Evolutionary conservation across 2,113 vertebrate genomes (phyloP).

Genomic region (human): DNA sequence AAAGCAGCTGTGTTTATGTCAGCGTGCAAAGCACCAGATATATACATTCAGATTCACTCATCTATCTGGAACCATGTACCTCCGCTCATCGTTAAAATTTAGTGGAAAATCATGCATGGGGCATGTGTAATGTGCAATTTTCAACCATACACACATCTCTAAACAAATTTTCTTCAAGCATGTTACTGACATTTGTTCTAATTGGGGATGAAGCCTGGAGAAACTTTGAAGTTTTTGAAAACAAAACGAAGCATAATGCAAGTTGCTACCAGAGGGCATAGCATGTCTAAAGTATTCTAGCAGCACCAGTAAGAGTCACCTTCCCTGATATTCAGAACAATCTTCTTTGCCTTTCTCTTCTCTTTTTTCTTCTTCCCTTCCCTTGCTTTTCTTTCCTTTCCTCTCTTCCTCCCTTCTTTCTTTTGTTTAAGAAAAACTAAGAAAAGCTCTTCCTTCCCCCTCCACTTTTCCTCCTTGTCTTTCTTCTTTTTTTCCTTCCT

Average conservation of each 20-base stretch:
- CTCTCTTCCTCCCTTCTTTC: not conserved
- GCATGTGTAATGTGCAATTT: constrained; percentile 78
- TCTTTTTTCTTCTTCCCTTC: not conserved
- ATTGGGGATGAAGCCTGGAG: constrained; percentile 77
- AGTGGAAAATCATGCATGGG: constrained; percentile 79
- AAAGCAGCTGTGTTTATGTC: constrained; percentile 83
- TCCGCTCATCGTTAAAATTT: constrained; percentile 74
- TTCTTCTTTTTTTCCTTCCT: not conserved
- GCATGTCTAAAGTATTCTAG: not conserved
- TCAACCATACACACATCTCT: constrained; percentile 76
- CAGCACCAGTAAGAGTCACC: constrained; percentile 1
- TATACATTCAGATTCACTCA: constrained; percentile 77
- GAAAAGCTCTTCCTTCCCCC: not conserved
- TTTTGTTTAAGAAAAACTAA: not conserved
- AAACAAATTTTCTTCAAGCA: constrained; percentile 82
- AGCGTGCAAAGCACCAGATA: constrained; percentile 79
- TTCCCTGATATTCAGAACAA: not conserved
- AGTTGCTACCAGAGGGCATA: constrained; percentile 74
- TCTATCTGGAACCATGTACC: constrained; percentile 73
- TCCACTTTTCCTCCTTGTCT: not conserved
- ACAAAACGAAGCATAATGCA: constrained; percentile 74
- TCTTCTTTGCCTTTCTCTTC: not conserved
- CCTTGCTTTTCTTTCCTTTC: too few relatives aligned
- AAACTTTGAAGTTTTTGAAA: constrained; percentile 81
- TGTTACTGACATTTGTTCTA: constrained; percentile 80